Percentiles rank a stretch among this genome's conserved stretches.
These are phyloP conservation scores for Pavo muticus DNA, from an alignment of 2,113 vertebrate genomes.

Conservation along the genomic window DNA sequence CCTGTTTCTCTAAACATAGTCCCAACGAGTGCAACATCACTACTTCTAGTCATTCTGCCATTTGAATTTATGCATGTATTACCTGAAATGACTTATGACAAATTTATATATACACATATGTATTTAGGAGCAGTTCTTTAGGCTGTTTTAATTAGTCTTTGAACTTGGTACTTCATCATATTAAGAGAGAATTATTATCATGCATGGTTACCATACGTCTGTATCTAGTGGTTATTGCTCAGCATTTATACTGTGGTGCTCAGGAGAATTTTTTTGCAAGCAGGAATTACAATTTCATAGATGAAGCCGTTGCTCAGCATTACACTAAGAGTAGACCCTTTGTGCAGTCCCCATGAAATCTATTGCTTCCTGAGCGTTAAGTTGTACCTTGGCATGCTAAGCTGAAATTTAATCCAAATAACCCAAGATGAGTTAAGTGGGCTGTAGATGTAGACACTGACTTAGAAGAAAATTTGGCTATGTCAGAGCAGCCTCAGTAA, in stretches of 20 bases:
- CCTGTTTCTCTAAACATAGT: not conserved
- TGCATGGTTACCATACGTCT: fast-evolving
- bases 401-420: constrained; percentile 11
- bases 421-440: not conserved
- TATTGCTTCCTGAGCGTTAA: not conserved
- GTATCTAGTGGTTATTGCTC: not conserved
- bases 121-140: not conserved
- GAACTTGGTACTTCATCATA: not conserved
- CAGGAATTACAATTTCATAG: not conserved
- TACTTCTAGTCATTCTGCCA: not conserved
- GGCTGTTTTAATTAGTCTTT: not conserved
- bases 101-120: fast-evolving
- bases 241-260: not conserved
- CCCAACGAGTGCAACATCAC: not conserved
- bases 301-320: not conserved
- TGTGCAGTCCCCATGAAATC: not conserved
- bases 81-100: not conserved
- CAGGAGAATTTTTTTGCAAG: not conserved
- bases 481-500: not conserved
- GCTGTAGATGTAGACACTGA: not conserved
- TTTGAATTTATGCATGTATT: not conserved
- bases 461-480: not conserved
- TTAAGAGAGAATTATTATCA: not conserved
- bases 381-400: not conserved
- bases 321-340: not conserved